phyloP scores from a whole-genome alignment of 1,140 invertebrate genomes.

The Rhagoletis pomonella region DNA sequence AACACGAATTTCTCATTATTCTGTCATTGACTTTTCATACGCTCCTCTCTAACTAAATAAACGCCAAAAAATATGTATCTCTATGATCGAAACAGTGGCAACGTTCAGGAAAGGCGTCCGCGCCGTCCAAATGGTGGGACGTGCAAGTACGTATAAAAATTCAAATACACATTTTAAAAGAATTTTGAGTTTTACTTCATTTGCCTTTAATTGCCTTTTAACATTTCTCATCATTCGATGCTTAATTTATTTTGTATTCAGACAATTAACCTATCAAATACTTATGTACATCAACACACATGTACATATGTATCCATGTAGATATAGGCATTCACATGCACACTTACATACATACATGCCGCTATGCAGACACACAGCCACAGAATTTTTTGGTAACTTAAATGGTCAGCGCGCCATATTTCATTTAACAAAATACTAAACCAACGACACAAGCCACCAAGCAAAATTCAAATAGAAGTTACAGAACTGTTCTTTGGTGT shows the following conservation, averaged over 20 bases:
- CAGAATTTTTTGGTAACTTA: background rate
- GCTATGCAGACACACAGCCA: background rate
- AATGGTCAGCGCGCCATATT: background rate
- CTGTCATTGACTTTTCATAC: constrained; percentile 69
- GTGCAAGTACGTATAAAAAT: constrained; percentile 93
- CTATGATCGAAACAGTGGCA: constrained; percentile 85
- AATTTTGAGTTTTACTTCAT: background rate
- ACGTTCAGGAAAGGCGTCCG: constrained; percentile 99
- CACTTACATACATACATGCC: background rate
- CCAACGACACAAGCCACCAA: background rate
- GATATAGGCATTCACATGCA: background rate
- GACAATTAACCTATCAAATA: background rate
- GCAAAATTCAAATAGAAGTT: constrained; percentile 1
- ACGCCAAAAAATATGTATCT: constrained; percentile 67
- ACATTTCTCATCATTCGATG: background rate
- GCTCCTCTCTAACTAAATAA: constrained; percentile 63
- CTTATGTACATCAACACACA: background rate
- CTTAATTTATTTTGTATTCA: constrained; percentile 2
- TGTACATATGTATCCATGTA: no score
- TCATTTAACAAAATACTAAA: background rate
- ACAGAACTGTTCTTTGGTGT: background rate
- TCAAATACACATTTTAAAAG: constrained; percentile 50
- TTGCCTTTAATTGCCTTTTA: background rate
- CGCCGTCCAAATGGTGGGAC: constrained; percentile 97
- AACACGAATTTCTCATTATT: constrained; percentile 55